Evolutionary conservation across 92 coral and sea anemone species (phyloP).

Genomic region (Phymanthus crucifer): DNA sequence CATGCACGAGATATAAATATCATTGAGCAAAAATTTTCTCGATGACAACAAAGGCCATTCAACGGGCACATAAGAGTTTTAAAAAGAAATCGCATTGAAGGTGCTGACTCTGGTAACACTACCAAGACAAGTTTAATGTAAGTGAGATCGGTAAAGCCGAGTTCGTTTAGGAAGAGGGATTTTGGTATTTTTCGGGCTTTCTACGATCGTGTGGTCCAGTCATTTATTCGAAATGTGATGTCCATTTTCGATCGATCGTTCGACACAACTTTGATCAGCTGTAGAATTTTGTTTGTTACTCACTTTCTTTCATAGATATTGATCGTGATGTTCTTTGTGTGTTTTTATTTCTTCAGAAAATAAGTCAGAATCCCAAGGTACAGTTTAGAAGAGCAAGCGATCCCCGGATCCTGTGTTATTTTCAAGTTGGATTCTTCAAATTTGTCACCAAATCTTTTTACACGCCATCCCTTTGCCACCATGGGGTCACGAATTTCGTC

Average conservation of each 20-base stretch:
- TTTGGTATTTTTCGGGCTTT: constrained; percentile 12
- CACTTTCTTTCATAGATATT: background rate
- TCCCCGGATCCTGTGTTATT: constrained; percentile 24
- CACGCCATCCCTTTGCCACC: constrained; percentile 60
- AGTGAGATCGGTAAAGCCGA: constrained; percentile 13
- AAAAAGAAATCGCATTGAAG: constrained; percentile 35
- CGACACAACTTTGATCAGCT: constrained; percentile 32
- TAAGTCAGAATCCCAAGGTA: background rate
- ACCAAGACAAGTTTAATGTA: constrained; percentile 7
- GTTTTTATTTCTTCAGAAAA: constrained; percentile 19
- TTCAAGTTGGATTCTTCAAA: constrained; percentile 75
- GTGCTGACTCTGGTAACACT: constrained; percentile 6
- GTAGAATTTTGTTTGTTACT: constrained; percentile 9
- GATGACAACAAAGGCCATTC: constrained; percentile 89
- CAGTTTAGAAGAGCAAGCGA: constrained; percentile 18
- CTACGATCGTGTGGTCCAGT: background rate
- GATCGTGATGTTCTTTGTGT: constrained; percentile 14
- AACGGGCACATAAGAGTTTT: constrained; percentile 29
- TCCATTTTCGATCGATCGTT: constrained; percentile 28
- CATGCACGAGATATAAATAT: constrained; percentile 82
- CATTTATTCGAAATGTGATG: constrained; percentile 22
- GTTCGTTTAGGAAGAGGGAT: background rate
- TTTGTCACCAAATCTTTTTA: constrained; percentile 41
- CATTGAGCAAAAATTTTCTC: constrained; percentile 63
- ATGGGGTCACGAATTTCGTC: constrained; percentile 99